Evolutionary conservation across 1,140 invertebrate genomes (phyloP), one percentile per base, ranked within the genome.

Genomic region (Andricus grossulariae): DNA sequence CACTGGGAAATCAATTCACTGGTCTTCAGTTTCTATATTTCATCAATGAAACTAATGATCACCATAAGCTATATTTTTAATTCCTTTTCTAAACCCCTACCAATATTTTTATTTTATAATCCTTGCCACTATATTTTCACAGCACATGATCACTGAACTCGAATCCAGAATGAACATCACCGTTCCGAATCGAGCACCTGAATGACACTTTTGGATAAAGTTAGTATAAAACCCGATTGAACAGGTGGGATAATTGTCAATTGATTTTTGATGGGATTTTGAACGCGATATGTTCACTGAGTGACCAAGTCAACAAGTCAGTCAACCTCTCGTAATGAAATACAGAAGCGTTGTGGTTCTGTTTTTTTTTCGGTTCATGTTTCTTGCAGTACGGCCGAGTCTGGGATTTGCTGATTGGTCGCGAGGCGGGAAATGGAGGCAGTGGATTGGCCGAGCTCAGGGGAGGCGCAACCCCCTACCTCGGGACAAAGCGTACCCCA

Each of bases 381-480:
- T 81, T 79, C 79, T 80, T 21, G 50, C 71, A 71, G 73, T 75
- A 78, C 79, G 75, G 50, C 80, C 79, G 82, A 77, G 78, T 80
- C 76, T 79, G 81, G 74, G 73, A 60, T 60, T 50, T 71, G 70
- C 72, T 72, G 72, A 89, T 88, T 88, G 88, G 88, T 80, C 81
- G 84, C n/a, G 74, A 83, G 77, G 83, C 78, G 78, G 83, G 80
- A 72, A 80, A 71, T 72, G 21, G 73, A 52, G 32, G 25, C 11
- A 16, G 15, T 11, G 32, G 75, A 90, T 90, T 90, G 89, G 89
- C 75, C 11, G 55, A 39, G 25, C 50, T 79, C 73, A 81, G 86
- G 88, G 90, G 88, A 85, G 89, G 86, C 66, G 75, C 88, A 83
- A 85, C 83, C 85, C 86, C 79, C 87, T 84, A 81, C 76, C 73